Base-by-base conservation (phyloP, 2,113 vertebrate genomes). In the Hyperopisus bebe region DNA sequence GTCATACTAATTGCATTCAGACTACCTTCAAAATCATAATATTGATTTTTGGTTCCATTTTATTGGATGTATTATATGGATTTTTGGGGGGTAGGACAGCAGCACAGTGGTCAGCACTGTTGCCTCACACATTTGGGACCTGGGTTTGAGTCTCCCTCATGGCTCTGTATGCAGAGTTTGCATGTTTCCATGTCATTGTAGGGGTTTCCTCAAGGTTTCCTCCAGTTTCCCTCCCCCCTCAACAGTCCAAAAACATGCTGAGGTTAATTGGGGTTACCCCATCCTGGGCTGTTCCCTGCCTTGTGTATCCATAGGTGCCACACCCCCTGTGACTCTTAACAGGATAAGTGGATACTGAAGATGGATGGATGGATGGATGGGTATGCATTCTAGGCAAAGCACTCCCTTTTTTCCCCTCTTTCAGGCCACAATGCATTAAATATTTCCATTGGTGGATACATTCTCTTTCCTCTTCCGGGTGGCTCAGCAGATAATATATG, bases 401-500 rank as follows among this genome's bases (percentile, higher is more conserved):
- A 13, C 42, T 83, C 10, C 3, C 46, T 85, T 66, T 90, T 89
- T 89, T 62, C 44, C 50, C 44, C 50, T 13, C 1, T 84, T 84
- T 17, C 35, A 86, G 48, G 5, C 31, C 6, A 51, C 13, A 51
- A 17, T 47, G 47, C 84, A 86, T 51, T 24, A 17, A 35, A 15
- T 27, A 51, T 17, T 51, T 15, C 47, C 24, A 31, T 50, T 31
- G 21, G 5, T 51, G 9, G 10, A 50, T 46, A 50, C 24, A 13
- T 48, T 7, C 96, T 95, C 94, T 94, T 92, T 82, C 93, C 94
- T 89, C 94, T 86, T 93, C 95, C 94, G 95, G 95, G 94, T 96
- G 95, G 94, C 94, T 92, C 92, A 93, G 91, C 96, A 95, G 95
- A 96, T 15, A 5, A 51, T 51, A 50, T 93, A 95, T 92, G 95